Base-by-base conservation (phyloP, 1,140 invertebrate genomes). In the Papilio polytes region DNA sequence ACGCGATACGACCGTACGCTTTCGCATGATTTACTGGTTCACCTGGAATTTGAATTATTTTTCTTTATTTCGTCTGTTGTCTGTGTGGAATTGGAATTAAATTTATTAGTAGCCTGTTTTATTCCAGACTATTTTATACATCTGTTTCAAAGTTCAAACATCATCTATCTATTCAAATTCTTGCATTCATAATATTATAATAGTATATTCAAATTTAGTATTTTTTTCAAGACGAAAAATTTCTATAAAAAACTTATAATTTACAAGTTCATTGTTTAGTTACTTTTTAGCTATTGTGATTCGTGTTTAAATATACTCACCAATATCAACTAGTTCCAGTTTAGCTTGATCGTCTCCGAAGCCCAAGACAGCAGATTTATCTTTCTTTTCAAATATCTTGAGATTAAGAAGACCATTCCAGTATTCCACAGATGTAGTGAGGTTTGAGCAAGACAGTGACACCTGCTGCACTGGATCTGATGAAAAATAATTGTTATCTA, bases 1-100 rank as follows among this genome's bases (percentile, higher is more conserved):
- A 99, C 1, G 99, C 99, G 86, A 99, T 98, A 79, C 99, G 96
- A 13, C 99, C 99, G 96, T 98, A 99, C 3, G 98, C 98, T 90
- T 98, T 97, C n/a, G 97, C 98, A 86, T 98, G 97, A 89, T 99
- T 96, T 2, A 99, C 95, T 51, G 96, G 92, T 76, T 93, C 95
- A 63, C 95, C 96, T 96, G 90, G 78, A 94, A 94, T 80, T 59
- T 77, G 31, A 78, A 26, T 59, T 12, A 70, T 22, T 18, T 31
- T 63, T 9, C 70, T 41, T 80, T 15, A 15, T 15, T 80, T 20
- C 22, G 4, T 70, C 72, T 26, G 36, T 41, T 7, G 4, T 36
- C 36, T 36, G 7, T 7, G 20, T 4, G 56, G 18, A 59, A 59
- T 13, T 18, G 9, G 9, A 46, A 12, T 46, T 48, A 13, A 48